Evolutionary conservation across 2,797 vertebrate species (phyloP).

Genomic region (Labroides dimidiatus): DNA sequence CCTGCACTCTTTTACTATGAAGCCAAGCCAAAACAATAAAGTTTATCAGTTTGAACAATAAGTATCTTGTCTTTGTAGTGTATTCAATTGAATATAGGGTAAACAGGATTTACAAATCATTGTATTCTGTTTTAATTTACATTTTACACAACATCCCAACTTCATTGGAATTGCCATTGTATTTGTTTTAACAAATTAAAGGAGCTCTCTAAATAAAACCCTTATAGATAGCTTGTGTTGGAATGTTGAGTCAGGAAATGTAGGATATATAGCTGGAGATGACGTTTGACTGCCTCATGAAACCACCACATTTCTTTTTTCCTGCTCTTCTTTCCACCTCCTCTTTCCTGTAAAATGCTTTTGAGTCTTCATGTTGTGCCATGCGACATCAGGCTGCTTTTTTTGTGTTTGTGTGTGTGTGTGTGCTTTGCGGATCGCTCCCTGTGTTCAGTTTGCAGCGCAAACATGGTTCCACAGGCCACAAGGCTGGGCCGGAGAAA

Average conservation of each 20-base stretch:
- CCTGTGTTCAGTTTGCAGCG: constrained; percentile 29
- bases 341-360: constrained; percentile 21
- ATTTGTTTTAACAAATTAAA: background rate
- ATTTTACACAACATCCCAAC: too few species aligned
- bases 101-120: too few species aligned
- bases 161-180: background rate
- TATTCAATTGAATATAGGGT: too few species aligned
- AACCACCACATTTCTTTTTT: constrained; percentile 23
- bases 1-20: too few species aligned
- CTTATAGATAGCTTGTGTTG: constrained; percentile 17
- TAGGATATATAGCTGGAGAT: constrained; percentile 9
- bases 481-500: constrained; percentile 68
- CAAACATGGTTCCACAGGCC: constrained; percentile 63
- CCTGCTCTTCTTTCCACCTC: background rate
- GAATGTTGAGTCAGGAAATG: constrained; percentile 14
- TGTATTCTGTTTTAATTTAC: too few species aligned
- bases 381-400: constrained; percentile 10
- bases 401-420: background rate
- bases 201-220: constrained; percentile 13
- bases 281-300: constrained; percentile 23
- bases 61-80: too few species aligned
- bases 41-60: too few species aligned
- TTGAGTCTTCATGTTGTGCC: constrained; percentile 38
- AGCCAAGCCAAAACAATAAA: too few species aligned
- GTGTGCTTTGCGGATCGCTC: constrained; percentile 17